Conservation (phyloP, 2,113 vertebrate genomes). For the Aphyosemion australe region DNA sequence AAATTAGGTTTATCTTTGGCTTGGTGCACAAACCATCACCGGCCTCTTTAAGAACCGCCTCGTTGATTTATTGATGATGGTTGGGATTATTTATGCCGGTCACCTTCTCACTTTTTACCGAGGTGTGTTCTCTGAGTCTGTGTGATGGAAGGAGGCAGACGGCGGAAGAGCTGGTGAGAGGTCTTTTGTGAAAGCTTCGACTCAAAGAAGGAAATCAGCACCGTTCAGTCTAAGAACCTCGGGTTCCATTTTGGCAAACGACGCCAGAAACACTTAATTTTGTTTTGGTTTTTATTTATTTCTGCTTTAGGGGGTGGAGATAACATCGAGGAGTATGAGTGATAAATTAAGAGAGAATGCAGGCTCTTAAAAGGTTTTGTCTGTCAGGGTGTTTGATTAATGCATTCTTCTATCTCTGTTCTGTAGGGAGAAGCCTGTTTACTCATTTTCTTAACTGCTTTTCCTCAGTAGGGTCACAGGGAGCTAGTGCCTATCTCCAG, state of each 20-base stretch:
- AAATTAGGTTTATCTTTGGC: slow-evolving; percentile 39
- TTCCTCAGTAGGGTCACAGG: too few species aligned
- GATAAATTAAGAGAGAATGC: slow-evolving; percentile 5
- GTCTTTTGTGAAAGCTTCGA: slow-evolving; percentile 27
- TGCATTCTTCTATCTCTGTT: slow-evolving; percentile 3
- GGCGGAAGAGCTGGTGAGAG: slow-evolving; percentile 15
- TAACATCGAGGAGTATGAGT: not conserved
- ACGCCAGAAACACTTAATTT: slow-evolving; percentile 17
- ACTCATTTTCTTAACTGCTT: not conserved
- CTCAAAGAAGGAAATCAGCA: slow-evolving; percentile 22
- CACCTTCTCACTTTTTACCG: slow-evolving; percentile 10
- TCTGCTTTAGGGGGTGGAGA: not conserved
- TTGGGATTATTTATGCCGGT: slow-evolving; percentile 54
- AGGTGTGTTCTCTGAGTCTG: slow-evolving; percentile 17
- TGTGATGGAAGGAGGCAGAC: slow-evolving; percentile 22
- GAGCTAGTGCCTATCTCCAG: too few species aligned
- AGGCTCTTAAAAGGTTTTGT: slow-evolving; percentile 6
- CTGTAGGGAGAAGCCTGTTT: not conserved
- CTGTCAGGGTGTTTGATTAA: not conserved
- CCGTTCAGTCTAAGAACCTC: slow-evolving; percentile 6
- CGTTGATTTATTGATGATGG: slow-evolving; percentile 67
- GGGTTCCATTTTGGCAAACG: slow-evolving; percentile 18
- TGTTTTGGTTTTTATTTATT: slow-evolving; percentile 14
- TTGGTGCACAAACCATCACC: slow-evolving; percentile 55
- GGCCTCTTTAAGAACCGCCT: slow-evolving; percentile 35